These are phyloP conservation scores for Gadus chalcogrammus DNA, from an alignment of 2,113 vertebrate genomes.

Conservation along the genomic window DNA sequence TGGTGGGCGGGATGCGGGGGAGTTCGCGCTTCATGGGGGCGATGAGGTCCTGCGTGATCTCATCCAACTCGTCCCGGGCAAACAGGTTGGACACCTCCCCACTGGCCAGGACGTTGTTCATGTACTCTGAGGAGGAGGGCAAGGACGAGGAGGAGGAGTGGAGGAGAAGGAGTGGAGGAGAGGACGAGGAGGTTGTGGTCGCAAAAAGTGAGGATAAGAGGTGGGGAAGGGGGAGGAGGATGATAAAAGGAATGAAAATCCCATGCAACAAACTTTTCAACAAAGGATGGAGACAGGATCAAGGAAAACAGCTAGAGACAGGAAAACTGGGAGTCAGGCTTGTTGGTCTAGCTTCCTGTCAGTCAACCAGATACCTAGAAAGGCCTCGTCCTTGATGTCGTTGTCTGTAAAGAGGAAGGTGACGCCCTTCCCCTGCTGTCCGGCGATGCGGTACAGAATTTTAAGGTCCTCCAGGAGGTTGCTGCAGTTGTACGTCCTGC, in stretches of 20 bases:
- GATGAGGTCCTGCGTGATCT: conserved; percentile 80
- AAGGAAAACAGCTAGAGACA: not conserved
- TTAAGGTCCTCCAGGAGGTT: conserved; percentile 85
- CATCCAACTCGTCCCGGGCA: conserved; percentile 77
- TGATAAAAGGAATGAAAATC: no score
- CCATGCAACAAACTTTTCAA: not conserved
- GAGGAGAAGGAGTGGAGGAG: not conserved
- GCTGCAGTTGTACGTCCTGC: conserved; percentile 74
- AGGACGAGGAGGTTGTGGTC: not conserved
- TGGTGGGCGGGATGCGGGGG: conserved; percentile 68
- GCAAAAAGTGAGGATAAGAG: not conserved
- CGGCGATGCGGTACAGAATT: conserved; percentile 76
- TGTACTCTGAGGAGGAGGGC: conserved; percentile 64
- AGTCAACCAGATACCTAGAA: conserved; percentile 57
- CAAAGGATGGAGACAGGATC: not conserved
- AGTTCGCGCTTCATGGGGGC: conserved; percentile 75
- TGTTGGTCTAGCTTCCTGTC: not conserved
- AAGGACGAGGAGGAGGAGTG: not conserved
- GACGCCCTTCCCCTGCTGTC: conserved; percentile 76
- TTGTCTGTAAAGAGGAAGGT: conserved; percentile 83
- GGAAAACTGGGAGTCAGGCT: not conserved
- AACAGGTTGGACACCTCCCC: conserved; percentile 84
- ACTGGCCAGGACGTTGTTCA: conserved; percentile 83
- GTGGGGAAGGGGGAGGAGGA: not conserved
- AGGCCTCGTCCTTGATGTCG: conserved; percentile 83